Percentiles rank a stretch among this genome's conserved stretches.
These are phyloP conservation scores for Carpatolechia fugitivella DNA, from an alignment of 2,888 invertebrate species.

Conservation along the genomic window DNA sequence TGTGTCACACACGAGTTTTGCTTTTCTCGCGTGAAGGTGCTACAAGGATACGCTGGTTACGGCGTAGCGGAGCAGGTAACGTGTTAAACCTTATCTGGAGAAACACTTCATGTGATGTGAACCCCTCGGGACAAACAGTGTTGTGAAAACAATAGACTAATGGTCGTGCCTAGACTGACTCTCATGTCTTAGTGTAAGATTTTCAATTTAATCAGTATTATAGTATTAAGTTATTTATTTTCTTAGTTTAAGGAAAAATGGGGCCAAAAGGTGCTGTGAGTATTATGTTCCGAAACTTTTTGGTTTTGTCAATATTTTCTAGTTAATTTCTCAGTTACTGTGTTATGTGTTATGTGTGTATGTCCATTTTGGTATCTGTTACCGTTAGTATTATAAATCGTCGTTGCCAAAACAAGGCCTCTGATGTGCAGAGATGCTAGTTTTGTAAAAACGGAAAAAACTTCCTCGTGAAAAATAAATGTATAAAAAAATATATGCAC, in stretches of 20 bases:
- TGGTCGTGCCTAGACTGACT: constrained; percentile 40
- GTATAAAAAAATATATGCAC: too few relatives aligned
- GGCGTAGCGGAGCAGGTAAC: too few relatives aligned
- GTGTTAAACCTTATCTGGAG: too few relatives aligned
- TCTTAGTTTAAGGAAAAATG: constrained; percentile 40
- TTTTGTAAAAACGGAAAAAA: too few relatives aligned
- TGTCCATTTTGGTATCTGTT: background rate
- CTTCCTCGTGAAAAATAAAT: too few relatives aligned
- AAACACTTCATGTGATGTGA: background rate
- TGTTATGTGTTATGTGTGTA: background rate
- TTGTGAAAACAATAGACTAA: constrained; percentile 11
- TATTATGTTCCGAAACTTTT: constrained; percentile 51
- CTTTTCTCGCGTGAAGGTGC: background rate
- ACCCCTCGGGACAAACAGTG: background rate
- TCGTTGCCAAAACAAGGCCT: too few relatives aligned
- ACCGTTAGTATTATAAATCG: too few relatives aligned
- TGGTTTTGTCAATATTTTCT: constrained; percentile 39
- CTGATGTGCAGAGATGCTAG: too few relatives aligned
- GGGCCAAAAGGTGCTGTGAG: constrained; percentile 73
- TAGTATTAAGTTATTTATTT: constrained; percentile 57
- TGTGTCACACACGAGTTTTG: background rate
- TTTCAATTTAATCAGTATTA: constrained; percentile 67
- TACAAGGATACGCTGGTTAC: background rate
- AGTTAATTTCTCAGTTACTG: constrained; percentile 6
- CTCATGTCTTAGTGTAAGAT: constrained; percentile 46